phyloP scores from a whole-genome alignment of 2,797 vertebrate genomes.

The Rhinophrynus dorsalis region DNA sequence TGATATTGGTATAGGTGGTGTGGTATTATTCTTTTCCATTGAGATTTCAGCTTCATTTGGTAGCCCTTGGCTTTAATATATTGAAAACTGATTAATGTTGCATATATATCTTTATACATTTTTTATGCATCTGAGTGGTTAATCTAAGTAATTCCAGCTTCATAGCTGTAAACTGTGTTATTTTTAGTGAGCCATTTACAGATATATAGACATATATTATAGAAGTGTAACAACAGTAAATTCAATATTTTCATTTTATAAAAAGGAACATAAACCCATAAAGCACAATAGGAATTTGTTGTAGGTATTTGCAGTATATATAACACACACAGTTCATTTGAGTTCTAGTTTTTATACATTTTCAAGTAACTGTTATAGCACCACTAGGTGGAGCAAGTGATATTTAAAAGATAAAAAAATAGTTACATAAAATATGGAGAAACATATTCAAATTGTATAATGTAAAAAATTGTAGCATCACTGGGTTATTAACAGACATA shows the following conservation, averaged over 20 bases:
- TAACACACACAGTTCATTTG: neutral
- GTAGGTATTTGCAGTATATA: neutral
- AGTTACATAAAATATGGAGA: neutral
- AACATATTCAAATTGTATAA: neutral
- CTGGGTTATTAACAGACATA: constrained; percentile 33
- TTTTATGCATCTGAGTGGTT: too few species aligned
- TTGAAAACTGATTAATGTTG: too few species aligned
- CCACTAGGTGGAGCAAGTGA: constrained; percentile 45
- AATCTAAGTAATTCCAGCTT: too few species aligned
- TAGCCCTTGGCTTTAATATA: too few species aligned
- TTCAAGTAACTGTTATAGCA: neutral
- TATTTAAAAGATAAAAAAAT: constrained; percentile 1
- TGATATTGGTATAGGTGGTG: too few species aligned
- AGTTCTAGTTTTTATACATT: neutral
- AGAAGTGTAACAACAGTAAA: neutral
- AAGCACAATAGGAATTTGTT: too few species aligned
- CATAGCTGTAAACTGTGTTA: too few species aligned
- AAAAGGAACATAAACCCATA: too few species aligned
- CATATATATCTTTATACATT: too few species aligned
- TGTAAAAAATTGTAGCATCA: constrained; percentile 21
- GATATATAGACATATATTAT: neutral
- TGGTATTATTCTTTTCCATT: too few species aligned
- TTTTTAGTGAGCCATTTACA: neutral
- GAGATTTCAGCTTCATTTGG: too few species aligned
- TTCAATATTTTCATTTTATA: too few species aligned